Evolutionary conservation across 2,888 invertebrate genomes (phyloP), one percentile per base, ranked within the genome.

Genomic region (Drosophila ezoana): DNA sequence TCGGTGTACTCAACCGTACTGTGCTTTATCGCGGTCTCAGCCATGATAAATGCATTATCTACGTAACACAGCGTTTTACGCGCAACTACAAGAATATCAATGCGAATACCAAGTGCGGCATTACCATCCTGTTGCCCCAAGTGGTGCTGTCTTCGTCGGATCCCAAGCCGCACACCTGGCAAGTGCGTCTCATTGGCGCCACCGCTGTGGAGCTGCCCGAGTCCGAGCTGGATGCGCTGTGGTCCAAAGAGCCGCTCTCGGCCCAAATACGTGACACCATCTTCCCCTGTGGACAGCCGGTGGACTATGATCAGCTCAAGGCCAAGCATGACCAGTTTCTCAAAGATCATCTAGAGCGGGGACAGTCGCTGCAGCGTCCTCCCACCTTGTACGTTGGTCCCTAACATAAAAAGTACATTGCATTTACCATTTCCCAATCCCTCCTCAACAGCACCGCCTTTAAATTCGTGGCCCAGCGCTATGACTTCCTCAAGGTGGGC

Each of bases 401-500:
- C 13, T 28, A 6, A 51, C 20, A 23, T 13, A 1, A 16, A 16
- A 43, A n/a, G 4, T 18, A 11, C 6, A n/a, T n/a, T 18, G 40
- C 51, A 14, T 32, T 62, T 32, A 37, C 52, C 5, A 16, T 18
- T 10, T 52, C 0, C 4, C 35, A 5, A 23, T 5, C 5, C 23
- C 3, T 23, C 9, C 43, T 14, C 13, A 20, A 4, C 61, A 92
- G 91, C 63, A 91, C 91, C 32, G 92, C 84, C 9, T 90, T 91
- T 32, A 88, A 89, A 57, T 83, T 92, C n/a, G 47, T 81, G 11
- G 81, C 92, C 1, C 76, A 81, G 33, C 70, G 77, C 16, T 90
- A 91, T 85, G 92, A 92, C 44, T 92, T 92, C 54, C 88, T 91
- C n/a, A 90, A 89, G 40, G 75, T 84, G 4, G 80, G 83, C 33